These are phyloP conservation scores for Eledone cirrhosa DNA, from an alignment of 2,888 invertebrate species.

Conservation along the genomic window DNA sequence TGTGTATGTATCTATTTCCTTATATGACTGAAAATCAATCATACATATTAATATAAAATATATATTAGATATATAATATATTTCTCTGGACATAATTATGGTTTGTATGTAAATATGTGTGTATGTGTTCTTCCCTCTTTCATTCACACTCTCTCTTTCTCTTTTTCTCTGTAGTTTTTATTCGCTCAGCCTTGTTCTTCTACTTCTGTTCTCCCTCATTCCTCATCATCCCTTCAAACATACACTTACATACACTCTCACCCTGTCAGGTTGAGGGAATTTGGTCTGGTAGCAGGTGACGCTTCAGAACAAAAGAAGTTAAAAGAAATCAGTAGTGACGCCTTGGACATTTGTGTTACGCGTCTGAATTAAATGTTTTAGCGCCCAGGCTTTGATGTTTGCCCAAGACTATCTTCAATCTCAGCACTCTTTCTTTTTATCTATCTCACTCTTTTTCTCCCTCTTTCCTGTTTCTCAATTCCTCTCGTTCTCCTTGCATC, in stretches of 20 bases:
- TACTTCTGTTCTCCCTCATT: neutral
- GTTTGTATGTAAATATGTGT: too few species aligned
- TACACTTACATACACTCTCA: too few species aligned
- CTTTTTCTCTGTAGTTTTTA: neutral
- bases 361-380: constrained; percentile 49
- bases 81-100: too few species aligned
- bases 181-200: neutral
- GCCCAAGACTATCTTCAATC: constrained; percentile 46
- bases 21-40: too few species aligned
- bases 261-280: neutral
- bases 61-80: too few species aligned
- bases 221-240: neutral
- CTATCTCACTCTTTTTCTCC: too few species aligned
- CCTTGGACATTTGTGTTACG: constrained; percentile 45
- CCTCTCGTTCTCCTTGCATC: neutral
- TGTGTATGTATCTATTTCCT: too few species aligned
- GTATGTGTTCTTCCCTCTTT: neutral
- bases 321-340: constrained; percentile 32
- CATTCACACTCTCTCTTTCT: neutral
- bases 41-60: too few species aligned
- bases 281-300: constrained; percentile 10
- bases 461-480: neutral
- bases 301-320: neutral
- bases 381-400: constrained; percentile 46
- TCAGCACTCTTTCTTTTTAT: neutral